Conservation (phyloP, 2,113 vertebrate species). For the Hylia prasina region DNA sequence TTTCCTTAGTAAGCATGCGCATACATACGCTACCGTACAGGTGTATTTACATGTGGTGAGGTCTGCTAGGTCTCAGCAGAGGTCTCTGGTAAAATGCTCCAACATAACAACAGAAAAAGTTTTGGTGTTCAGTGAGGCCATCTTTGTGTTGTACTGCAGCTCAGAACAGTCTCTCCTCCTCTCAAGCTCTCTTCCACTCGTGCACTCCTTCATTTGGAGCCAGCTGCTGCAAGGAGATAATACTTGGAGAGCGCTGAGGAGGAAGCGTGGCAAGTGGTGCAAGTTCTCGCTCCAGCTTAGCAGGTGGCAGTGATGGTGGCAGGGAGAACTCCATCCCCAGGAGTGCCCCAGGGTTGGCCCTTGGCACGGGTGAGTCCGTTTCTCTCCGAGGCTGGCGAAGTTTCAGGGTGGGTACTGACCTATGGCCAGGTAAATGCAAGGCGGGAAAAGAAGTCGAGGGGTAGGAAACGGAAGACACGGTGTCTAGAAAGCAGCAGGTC, state of each 20-base stretch:
- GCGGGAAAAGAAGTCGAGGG: neutral
- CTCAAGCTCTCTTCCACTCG: neutral
- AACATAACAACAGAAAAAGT: conserved; percentile 33
- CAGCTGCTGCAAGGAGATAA: neutral
- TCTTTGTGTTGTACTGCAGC: neutral
- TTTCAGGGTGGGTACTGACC: neutral
- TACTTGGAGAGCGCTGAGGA: neutral
- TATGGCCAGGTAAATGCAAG: neutral
- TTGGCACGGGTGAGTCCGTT: neutral
- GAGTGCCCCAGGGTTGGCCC: neutral
- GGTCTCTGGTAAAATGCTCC: conserved; percentile 43
- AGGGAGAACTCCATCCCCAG: neutral
- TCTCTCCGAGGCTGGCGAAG: neutral
- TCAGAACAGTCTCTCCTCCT: conserved; percentile 7
- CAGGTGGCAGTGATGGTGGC: neutral
- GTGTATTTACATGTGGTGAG: conserved; percentile 62
- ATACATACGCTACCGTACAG: conserved; percentile 27
- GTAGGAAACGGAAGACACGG: conserved; percentile 48
- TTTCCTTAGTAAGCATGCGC: conserved; percentile 35
- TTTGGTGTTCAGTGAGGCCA: conserved; percentile 39
- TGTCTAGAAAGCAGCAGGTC: conserved; percentile 47
- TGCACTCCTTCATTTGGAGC: neutral
- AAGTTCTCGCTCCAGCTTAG: conserved; percentile 29
- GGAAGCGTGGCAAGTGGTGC: conserved; percentile 1
- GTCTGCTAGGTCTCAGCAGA: conserved; percentile 48